phyloP scores from a whole-genome alignment of 1,140 invertebrate genomes.

The Platyscapa corneri region DNA sequence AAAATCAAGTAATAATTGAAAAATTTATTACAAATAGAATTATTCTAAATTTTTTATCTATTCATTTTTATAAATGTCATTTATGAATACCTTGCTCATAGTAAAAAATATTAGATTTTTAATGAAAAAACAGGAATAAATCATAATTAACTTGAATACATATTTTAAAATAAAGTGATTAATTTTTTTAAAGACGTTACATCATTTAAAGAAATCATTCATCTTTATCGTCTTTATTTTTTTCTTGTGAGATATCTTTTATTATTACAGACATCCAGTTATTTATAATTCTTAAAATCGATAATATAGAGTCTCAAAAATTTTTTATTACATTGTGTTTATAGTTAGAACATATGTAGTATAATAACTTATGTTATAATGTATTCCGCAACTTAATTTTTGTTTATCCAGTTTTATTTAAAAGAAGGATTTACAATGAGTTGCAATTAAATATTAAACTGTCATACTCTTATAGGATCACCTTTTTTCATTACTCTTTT shows the following conservation, averaged over 20 bases:
- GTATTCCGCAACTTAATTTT: slow-evolving; percentile 34
- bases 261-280: slow-evolving; percentile 74
- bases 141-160: background rate
- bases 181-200: background rate
- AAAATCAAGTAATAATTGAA: too few relatives aligned
- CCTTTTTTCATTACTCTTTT: slow-evolving; percentile 53
- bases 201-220: slow-evolving; percentile 55
- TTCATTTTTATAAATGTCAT: background rate
- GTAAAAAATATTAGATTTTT: background rate
- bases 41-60: background rate
- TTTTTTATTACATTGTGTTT: slow-evolving; percentile 59
- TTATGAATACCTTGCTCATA: slow-evolving; percentile 40
- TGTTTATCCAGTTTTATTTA: slow-evolving; percentile 56
- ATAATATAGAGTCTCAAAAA: slow-evolving; percentile 71
- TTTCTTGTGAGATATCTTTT: slow-evolving; percentile 71
- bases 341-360: slow-evolving; percentile 34
- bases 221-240: slow-evolving; percentile 55
- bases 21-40: background rate
- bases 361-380: slow-evolving; percentile 33
- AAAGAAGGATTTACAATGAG: slow-evolving; percentile 65
- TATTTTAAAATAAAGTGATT: slow-evolving; percentile 5
- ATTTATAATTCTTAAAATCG: slow-evolving; percentile 71
- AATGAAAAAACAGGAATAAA: background rate
- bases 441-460: slow-evolving; percentile 65
- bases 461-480: slow-evolving; percentile 62